Evolutionary conservation across 1,140 invertebrate genomes (phyloP), one percentile per base, ranked within the genome.

Genomic region (Scaptomyza pallida): DNA sequence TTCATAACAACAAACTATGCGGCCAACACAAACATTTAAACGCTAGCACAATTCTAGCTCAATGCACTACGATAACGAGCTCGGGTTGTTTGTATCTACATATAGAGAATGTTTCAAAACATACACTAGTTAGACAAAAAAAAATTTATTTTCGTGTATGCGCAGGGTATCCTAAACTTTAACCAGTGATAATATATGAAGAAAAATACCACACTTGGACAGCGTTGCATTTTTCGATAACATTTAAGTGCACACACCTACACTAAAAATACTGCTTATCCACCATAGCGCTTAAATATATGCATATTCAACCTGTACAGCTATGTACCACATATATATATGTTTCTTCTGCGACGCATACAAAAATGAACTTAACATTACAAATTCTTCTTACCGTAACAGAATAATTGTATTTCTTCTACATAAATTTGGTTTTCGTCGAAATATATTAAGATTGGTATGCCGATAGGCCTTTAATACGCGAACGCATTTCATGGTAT

Each of bases 1-100:
- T 88, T 88, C 82, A 85, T 85, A 80, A 85, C 81, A 86, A 85
- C 73, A 80, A 80, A 76, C 68, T 74, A 72, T 51, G 63, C 68
- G 68, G 62, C 63, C 68, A 43, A 30, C 33, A 37, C 33, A 56
- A 67, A 65, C 61, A 67, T 59, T 71, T 63, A 56, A 59, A 55
- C 60, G 74, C 52, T 70, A 48, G 54, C 64, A 61, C 56, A 69
- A 55, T 61, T 68, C 10, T 43, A 50, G 70, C 57, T 63, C 26
- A 63, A 60, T 77, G 64, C 71, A 63, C 62, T 67, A 52, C 35
- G 62, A 67, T 61, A 56, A 56, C 35, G 21, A 55, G 41, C 67
- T 73, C 26, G 45, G 57, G 56, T 44, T 71, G 61, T 43, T 65
- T 57, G 61, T 71, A 71, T 71, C 30, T 76, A 67, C 60, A 72